phyloP scores from a whole-genome alignment of 2,888 invertebrate genomes.

The Orthonychiurus folsomi region DNA sequence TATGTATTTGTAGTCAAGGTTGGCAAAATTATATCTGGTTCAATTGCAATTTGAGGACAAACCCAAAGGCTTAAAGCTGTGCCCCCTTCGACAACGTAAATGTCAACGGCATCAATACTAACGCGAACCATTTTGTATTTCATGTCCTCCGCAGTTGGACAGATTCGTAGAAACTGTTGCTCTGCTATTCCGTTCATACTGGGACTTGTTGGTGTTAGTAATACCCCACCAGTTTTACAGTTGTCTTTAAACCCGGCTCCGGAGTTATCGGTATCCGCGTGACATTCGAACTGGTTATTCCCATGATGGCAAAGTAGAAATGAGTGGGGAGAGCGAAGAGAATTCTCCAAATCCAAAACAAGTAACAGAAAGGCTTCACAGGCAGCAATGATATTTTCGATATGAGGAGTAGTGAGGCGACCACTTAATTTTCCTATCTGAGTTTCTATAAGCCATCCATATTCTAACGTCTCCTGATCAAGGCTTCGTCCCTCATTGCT shows the following conservation, averaged over 20 bases:
- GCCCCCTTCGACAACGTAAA: slow-evolving; percentile 81
- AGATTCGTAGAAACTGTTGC: slow-evolving; percentile 48
- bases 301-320: slow-evolving; percentile 71
- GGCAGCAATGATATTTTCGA: slow-evolving; percentile 77
- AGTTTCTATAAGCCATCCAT: slow-evolving; percentile 92
- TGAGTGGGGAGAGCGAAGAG: slow-evolving; percentile 69
- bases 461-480: slow-evolving; percentile 91
- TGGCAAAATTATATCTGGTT: too few relatives aligned
- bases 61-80: slow-evolving; percentile 79
- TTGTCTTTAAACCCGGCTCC: not conserved
- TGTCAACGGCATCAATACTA: slow-evolving; percentile 77
- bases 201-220: slow-evolving; percentile 12
- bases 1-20: too few relatives aligned
- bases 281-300: slow-evolving; percentile 58
- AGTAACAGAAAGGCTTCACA: slow-evolving; percentile 80
- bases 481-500: slow-evolving; percentile 81
- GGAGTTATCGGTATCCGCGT: slow-evolving; percentile 40
- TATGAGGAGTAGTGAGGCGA: slow-evolving; percentile 75
- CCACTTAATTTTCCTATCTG: slow-evolving; percentile 89
- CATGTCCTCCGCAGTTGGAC: slow-evolving; percentile 71
- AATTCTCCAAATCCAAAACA: slow-evolving; percentile 81
- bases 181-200: not conserved
- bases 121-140: slow-evolving; percentile 90
- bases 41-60: too few relatives aligned
- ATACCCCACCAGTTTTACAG: slow-evolving; percentile 12